Evolutionary conservation across 1,140 invertebrate genomes (phyloP), one percentile per base, ranked within the genome.

Genomic region (Habropoda laboriosa): DNA sequence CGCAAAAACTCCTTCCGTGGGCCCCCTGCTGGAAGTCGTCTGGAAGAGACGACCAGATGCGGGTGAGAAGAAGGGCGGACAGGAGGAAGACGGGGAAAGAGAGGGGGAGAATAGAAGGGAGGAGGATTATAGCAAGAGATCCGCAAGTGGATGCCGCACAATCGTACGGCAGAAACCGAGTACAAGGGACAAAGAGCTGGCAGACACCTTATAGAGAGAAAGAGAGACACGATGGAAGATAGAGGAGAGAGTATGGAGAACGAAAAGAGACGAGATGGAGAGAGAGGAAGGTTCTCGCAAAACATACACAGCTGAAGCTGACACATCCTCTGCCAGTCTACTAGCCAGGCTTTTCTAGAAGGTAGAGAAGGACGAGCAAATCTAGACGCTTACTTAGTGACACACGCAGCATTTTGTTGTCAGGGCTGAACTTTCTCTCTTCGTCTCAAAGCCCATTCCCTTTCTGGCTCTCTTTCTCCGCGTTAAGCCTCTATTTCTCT

Each of bases 331-430:
- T 80, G 64, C 53, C 85, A 82, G 83, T 71, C 83, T 86, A 74
- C 81, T 86, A 55, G 5, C 40, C 5, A 12, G 79, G 85, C 76
- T 86, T 86, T 86, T 86, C 85, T 75, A 81, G 58, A 63, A 80
- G 63, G 77, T 66, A 67, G 72, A 83, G 61, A 79, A 74, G 77
- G 82, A 77, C 55, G 79, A 80, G 85, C 82, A 88, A 90, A 88
- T 90, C 89, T 87, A 89, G 86, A 88, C 81, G 85, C 86, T 89
- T 89, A 90, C 87, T 89, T 89, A 88, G 88, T 79, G 87, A 86
- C 86, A 89, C 82, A 81, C 85, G 82, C 85, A 85, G 84, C 71
- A 78, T 87, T 85, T 87, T 81, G 86, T 86, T 78, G 79, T 80
- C 75, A 76, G 53, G 32, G 58, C 58, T 51, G 70, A 86, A 83